A percentile compares a stretch with the other conserved stretches of the same genome.
phyloP scores from a whole-genome alignment of 2,888 invertebrate species.

The Melangyna quadrimaculata region DNA sequence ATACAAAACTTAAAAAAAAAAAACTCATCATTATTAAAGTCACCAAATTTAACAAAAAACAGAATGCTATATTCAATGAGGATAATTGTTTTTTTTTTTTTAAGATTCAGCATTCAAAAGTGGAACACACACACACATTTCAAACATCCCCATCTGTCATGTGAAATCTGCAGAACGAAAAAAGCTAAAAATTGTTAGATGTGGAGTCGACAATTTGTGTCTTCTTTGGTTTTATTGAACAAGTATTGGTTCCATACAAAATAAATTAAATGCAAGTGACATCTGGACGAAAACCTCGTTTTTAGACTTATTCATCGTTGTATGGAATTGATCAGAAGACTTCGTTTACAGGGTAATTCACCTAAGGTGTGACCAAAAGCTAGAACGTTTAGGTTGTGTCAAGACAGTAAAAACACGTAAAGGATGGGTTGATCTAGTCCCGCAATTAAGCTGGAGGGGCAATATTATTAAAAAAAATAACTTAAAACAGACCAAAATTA shows the following conservation, averaged over 20 bases:
- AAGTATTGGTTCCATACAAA: neutral
- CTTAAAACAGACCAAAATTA: no score
- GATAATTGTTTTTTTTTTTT: slow-evolving; percentile 25
- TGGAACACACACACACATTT: slow-evolving; percentile 1
- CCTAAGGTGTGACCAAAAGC: no score
- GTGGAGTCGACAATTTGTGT: slow-evolving; percentile 17
- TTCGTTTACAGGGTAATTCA: no score
- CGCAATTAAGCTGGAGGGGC: no score
- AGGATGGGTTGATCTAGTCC: no score
- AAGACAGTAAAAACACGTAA: no score
- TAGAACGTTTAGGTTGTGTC: no score
- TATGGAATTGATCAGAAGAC: no score
- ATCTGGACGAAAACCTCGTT: no score
- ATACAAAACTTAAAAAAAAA: neutral
- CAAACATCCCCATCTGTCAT: slow-evolving; percentile 16
- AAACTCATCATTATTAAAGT: neutral
- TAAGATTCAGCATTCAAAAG: slow-evolving; percentile 9
- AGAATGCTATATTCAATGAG: neutral
- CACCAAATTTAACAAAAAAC: neutral
- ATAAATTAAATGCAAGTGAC: no score
- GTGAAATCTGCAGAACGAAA: slow-evolving; percentile 30
- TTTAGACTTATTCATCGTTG: no score
- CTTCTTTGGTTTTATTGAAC: neutral
- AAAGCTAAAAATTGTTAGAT: slow-evolving; percentile 27
- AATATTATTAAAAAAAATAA: no score